Conservation (phyloP, 2,888 invertebrate species). For the Allacma fusca region DNA sequence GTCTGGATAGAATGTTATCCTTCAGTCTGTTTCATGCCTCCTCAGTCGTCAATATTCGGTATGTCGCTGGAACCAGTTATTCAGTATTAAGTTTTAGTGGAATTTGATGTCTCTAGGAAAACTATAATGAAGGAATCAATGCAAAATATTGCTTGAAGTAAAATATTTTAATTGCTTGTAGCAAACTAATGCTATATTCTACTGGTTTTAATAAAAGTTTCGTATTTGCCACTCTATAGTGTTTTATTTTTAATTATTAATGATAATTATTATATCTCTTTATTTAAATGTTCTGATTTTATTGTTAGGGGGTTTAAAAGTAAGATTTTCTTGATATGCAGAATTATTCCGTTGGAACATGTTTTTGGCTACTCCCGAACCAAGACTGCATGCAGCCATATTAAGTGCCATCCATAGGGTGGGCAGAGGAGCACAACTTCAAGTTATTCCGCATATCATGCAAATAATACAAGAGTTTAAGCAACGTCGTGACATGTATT, state of each 20-base stretch:
- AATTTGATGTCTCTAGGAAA: no score
- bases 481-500: slow-evolving; percentile 47
- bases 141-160: no score
- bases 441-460: slow-evolving; percentile 59
- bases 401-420: slow-evolving; percentile 55
- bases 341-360: slow-evolving; percentile 59
- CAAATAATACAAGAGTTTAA: slow-evolving; percentile 58
- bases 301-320: background rate
- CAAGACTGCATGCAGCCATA: slow-evolving; percentile 54
- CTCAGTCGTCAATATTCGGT: slow-evolving; percentile 60
- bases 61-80: no score
- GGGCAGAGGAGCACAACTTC: slow-evolving; percentile 57
- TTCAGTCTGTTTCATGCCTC: slow-evolving; percentile 57
- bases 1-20: slow-evolving; percentile 57
- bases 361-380: slow-evolving; percentile 44
- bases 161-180: no score
- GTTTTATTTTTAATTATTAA: no score
- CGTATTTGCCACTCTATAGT: no score
- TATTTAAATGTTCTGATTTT: slow-evolving; percentile 4
- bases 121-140: no score
- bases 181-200: no score
- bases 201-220: no score
- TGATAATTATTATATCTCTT: no score
- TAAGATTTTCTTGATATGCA: slow-evolving; percentile 26
- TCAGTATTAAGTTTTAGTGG: no score